Evolutionary conservation across 2,888 invertebrate species (phyloP).

Genomic region (Augochlorella aurata): DNA sequence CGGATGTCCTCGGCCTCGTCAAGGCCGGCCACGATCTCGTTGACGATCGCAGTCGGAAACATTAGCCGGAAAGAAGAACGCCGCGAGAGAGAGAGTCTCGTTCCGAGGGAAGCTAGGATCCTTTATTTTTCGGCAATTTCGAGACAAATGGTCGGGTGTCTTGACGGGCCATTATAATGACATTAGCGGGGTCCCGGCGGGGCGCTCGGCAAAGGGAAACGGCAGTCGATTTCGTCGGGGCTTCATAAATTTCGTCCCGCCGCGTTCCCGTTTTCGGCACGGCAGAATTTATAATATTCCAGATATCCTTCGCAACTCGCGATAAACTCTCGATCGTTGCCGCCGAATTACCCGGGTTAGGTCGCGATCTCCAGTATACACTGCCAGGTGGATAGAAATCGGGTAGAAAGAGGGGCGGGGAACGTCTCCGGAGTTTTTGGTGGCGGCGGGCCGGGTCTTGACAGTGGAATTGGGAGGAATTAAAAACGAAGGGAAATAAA

Average conservation of each 20-base stretch:
- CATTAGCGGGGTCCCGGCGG: constrained; percentile 68
- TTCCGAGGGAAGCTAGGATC: constrained; percentile 47
- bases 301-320: neutral
- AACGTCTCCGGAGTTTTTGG: constrained; percentile 65
- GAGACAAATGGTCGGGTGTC: constrained; percentile 67
- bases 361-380: neutral
- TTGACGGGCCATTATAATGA: constrained; percentile 72
- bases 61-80: constrained; percentile 30
- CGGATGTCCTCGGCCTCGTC: neutral
- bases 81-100: constrained; percentile 28
- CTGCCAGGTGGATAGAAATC: constrained; percentile 22
- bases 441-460: constrained; percentile 58
- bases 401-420: constrained; percentile 3
- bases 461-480: constrained; percentile 75
- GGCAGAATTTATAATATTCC: neutral
- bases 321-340: constrained; percentile 30
- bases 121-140: constrained; percentile 71
- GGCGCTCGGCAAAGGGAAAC: constrained; percentile 31
- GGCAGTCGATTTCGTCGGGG: constrained; percentile 37
- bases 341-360: neutral
- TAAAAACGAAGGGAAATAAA: constrained; percentile 76
- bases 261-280: constrained; percentile 18
- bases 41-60: constrained; percentile 14
- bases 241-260: constrained; percentile 26
- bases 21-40: neutral